Base-by-base conservation (phyloP, 1,140 invertebrate species). In the Andricus grossulariae region DNA sequence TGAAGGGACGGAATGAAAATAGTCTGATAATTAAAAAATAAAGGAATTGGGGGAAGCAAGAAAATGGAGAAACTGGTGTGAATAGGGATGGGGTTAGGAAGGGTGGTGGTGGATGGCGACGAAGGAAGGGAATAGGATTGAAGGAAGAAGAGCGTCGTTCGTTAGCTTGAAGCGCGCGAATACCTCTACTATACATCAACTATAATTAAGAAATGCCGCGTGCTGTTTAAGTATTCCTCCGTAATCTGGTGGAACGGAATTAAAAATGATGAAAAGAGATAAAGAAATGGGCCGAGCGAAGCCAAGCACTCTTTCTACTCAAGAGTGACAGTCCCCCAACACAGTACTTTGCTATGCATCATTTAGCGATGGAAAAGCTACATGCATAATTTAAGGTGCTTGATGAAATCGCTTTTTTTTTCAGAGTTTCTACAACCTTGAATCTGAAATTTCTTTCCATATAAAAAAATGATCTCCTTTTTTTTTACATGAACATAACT, bases 201-300 rank as follows among this genome's bases (percentile, higher is more conserved):
- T 82, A 83, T 88, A 88, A 88, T 88, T 87, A 88, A 88, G 85
- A 88, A 88, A 85, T 88, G 85, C 86, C 86, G 80, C 80, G 80
- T 82, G 70, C 81, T 82, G 82, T 84, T 88, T 84, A 86, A 88
- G 83, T 87, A 88, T 88, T 87, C 85, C 81, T 76, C 73, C 82
- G 84, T 86, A 87, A 88, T 88, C 87, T 83, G 77, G 80, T 81
- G 80, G 81, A 84, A 86, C 84, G 78, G 85, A 88, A 88, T 88
- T 88, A 88, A 88, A 88, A 86, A 84, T 85, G 82, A 86, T 85
- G 85, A 85, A 83, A 83, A 79, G 75, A 78, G 71, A 76, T 79
- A 80, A 83, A 81, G 76, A 83, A 83, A 83, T 84, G 57, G 70
- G 74, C 45, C 60, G 19, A 12, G 18, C 45, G 49, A 32, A 71